phyloP scores from a whole-genome alignment of 2,888 invertebrate genomes.

The Hoplodrina ambigua region DNA sequence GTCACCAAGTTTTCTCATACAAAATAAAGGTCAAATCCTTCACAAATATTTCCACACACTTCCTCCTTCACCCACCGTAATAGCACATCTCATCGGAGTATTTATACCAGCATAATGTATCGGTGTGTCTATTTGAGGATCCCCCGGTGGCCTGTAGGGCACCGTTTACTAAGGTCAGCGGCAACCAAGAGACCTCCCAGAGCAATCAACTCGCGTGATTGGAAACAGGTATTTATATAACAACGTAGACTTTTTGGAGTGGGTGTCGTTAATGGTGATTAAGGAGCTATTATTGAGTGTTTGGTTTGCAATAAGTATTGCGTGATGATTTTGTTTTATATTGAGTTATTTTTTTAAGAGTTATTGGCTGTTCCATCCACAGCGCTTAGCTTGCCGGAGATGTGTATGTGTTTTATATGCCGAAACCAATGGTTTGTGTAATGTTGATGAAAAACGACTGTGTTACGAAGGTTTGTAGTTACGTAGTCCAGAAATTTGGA shows the following conservation, averaged over 20 bases:
- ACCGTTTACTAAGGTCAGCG: slow-evolving; percentile 69
- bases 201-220: slow-evolving; percentile 69
- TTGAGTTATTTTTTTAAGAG: background rate
- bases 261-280: slow-evolving; percentile 8
- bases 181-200: slow-evolving; percentile 68
- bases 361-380: background rate
- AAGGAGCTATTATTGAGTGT: slow-evolving; percentile 4
- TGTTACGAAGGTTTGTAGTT: no score
- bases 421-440: background rate
- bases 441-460: no score
- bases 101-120: slow-evolving; percentile 54
- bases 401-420: no score
- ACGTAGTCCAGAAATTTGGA: background rate
- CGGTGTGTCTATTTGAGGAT: slow-evolving; percentile 44
- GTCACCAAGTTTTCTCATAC: background rate
- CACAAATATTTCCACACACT: slow-evolving; percentile 29
- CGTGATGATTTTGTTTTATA: background rate
- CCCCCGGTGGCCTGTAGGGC: slow-evolving; percentile 44
- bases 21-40: slow-evolving; percentile 26
- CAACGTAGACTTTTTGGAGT: slow-evolving; percentile 30
- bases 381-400: no score
- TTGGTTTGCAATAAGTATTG: slow-evolving; percentile 16
- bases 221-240: slow-evolving; percentile 55
- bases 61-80: slow-evolving; percentile 26
- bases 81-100: slow-evolving; percentile 51